Percentiles rank a stretch among this genome's conserved stretches.
phyloP scores from a whole-genome alignment of 2,888 invertebrate genomes.

The Eristalinus sepulchralis region DNA sequence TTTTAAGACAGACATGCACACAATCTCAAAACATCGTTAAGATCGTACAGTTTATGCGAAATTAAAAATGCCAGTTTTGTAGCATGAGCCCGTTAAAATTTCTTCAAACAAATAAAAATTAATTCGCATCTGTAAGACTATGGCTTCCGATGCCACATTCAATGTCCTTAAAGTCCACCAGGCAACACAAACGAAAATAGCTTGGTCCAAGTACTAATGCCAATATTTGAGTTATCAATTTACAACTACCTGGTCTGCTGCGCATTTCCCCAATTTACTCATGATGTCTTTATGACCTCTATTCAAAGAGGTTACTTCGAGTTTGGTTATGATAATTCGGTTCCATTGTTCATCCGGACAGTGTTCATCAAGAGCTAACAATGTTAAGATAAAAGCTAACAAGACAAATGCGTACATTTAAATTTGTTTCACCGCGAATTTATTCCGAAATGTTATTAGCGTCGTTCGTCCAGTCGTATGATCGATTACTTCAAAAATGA shows the following conservation, averaged over 20 bases:
- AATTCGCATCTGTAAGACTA: too few relatives aligned
- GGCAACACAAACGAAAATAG: too few relatives aligned
- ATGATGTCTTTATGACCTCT: neutral
- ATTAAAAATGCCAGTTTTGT: too few relatives aligned
- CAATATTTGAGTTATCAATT: neutral
- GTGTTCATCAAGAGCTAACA: neutral
- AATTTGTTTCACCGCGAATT: neutral
- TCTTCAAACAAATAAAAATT: too few relatives aligned
- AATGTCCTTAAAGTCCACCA: too few relatives aligned
- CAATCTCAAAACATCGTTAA: too few relatives aligned
- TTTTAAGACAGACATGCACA: too few relatives aligned
- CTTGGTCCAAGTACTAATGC: too few relatives aligned
- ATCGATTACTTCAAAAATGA: neutral
- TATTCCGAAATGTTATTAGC: slow-evolving; percentile 15
- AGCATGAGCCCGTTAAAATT: too few relatives aligned
- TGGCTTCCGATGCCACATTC: too few relatives aligned
- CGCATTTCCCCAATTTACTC: neutral
- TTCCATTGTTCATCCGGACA: neutral
- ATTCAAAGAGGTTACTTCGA: neutral
- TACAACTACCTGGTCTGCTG: neutral
- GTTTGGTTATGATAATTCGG: neutral
- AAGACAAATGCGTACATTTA: neutral
- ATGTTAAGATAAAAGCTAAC: slow-evolving; percentile 10
- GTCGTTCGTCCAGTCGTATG: neutral
- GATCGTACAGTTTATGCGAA: too few relatives aligned